Conservation (phyloP, 2,113 vertebrate genomes). For the Petrocephalus zakoni region DNA sequence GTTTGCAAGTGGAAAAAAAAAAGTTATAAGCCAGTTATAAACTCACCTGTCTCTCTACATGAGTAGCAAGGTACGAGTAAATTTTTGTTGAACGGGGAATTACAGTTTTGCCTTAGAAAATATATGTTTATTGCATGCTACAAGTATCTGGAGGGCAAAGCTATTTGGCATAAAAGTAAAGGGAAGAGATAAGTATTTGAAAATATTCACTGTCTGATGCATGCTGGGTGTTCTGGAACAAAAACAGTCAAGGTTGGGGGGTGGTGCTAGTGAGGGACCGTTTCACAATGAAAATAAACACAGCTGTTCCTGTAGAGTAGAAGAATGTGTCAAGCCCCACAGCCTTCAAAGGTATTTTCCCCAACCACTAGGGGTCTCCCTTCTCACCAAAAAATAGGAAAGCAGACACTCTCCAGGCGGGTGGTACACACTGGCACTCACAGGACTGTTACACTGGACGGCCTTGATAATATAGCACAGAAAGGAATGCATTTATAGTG, state of each 20-base stretch:
- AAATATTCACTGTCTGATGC: constrained; percentile 57
- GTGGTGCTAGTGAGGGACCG: neutral
- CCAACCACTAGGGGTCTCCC: neutral
- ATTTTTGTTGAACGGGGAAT: neutral
- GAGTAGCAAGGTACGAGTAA: neutral
- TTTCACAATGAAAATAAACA: neutral
- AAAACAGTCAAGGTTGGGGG: neutral
- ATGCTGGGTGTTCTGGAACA: constrained; percentile 81
- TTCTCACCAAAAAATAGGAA: constrained; percentile 33
- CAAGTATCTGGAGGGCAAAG: neutral
- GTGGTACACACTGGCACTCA: constrained; percentile 61
- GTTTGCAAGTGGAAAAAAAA: neutral
- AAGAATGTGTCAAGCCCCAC: neutral
- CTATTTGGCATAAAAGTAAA: neutral
- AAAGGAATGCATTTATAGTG: constrained; percentile 45
- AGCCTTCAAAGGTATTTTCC: neutral
- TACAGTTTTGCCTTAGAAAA: neutral
- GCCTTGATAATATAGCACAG: constrained; percentile 66
- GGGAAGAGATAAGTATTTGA: neutral
- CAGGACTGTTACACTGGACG: constrained; percentile 67
- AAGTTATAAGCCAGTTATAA: neutral
- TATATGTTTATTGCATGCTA: neutral
- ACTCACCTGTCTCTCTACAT: neutral
- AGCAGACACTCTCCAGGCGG: constrained; percentile 66
- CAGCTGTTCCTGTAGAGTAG: neutral